Evolutionary conservation across 2,888 invertebrate species (phyloP), one percentile per base, ranked within the genome.

Genomic region (Exocentrus adspersus): DNA sequence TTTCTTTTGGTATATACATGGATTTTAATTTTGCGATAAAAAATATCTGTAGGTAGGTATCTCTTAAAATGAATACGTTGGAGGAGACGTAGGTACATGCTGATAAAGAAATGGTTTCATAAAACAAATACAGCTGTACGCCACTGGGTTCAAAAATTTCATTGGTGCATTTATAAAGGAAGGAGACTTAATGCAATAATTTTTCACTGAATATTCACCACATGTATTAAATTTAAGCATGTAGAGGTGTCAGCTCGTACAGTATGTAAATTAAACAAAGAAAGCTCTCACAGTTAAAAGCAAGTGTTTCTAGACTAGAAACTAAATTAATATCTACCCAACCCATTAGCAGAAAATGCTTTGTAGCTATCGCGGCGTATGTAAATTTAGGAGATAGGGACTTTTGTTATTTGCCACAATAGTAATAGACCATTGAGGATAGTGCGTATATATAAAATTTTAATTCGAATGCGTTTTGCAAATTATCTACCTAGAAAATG

Each of bases 231-330:
- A 37, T 37, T n/a, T 12, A 12, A 5, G 12, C 37, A 3, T 14
- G 1, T n/a, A 43, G 16, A 20, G 32, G 37, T 52, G 17, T 17
- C 16, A 28, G 16, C 51, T 51, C 17, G 12, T 30, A 24, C 7
- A 28, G 43, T 43, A 54, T 54, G 54, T n/a, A 54, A 54, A 54
- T 54, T 54, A 54, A 54, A 54, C 54, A 54, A 54, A 43, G 43
- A 54, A 54, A 43, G 21, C 41, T 54, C 7, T 20, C 20, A 42
- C 54, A 37, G 48, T 48, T 48, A 48, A 48, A 24, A 54, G 54
- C 41, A 42, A 42, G 21, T 24, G 42, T 43, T 37, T 53, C 51
- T 51, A 32, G 20, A 19, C 43, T 37, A 54, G 43, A 19, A 32
- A 28, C 43, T 12, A 28, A 54, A 17, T 28, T 42, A 54, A 14